Conservation (phyloP, 2,113 vertebrate genomes). For the Lagopus muta region DNA sequence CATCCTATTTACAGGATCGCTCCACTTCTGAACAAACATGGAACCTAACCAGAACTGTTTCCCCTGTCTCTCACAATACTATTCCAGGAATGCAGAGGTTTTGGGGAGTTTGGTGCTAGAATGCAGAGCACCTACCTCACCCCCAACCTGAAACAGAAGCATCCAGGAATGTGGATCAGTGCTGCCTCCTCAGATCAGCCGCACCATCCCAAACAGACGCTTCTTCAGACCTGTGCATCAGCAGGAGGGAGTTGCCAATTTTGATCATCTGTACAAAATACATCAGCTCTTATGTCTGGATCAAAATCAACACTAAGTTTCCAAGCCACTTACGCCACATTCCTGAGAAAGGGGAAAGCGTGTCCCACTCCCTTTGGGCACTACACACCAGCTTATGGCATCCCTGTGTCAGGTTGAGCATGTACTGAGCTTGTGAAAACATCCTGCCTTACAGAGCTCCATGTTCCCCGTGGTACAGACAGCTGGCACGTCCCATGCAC, state of each 20-base stretch:
- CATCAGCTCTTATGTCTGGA: slow-evolving; percentile 75
- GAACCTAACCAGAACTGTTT: slow-evolving; percentile 45
- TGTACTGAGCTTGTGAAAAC: not conserved
- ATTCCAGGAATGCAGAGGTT: slow-evolving; percentile 73
- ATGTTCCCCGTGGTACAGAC: not conserved
- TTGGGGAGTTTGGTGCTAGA: slow-evolving; percentile 76
- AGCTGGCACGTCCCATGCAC: slow-evolving; percentile 34
- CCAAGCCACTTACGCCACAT: slow-evolving; percentile 65
- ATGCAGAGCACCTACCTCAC: slow-evolving; percentile 76
- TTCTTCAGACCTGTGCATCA: slow-evolving; percentile 75
- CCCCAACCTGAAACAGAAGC: slow-evolving; percentile 74
- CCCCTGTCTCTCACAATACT: slow-evolving; percentile 49
- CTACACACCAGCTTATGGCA: slow-evolving; percentile 9
- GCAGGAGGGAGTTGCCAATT: slow-evolving; percentile 75
- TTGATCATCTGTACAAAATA: slow-evolving; percentile 76
- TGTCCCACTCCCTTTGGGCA: slow-evolving; percentile 53
- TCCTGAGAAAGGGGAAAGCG: slow-evolving; percentile 48
- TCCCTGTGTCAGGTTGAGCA: not conserved
- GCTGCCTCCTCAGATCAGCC: slow-evolving; percentile 75
- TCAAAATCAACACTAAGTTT: slow-evolving; percentile 68
- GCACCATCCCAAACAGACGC: slow-evolving; percentile 73
- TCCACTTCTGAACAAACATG: slow-evolving; percentile 54
- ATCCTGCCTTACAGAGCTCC: not conserved
- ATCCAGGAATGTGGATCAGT: slow-evolving; percentile 75
- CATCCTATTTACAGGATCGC: slow-evolving; percentile 16